Base-by-base conservation (phyloP, 2,797 vertebrate species). In the Paedocypris micromegethes region DNA sequence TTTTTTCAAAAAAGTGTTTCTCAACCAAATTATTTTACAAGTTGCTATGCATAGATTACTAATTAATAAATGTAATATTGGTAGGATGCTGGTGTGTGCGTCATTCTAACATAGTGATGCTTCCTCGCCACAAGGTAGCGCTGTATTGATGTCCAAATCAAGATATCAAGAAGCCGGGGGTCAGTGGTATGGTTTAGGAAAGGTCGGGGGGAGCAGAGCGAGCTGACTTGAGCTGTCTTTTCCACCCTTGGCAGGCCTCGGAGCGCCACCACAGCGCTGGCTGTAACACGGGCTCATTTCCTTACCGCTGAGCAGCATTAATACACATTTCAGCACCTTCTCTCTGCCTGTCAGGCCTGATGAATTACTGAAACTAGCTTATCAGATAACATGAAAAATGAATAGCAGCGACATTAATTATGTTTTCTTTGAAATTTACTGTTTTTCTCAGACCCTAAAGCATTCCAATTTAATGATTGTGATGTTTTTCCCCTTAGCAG, bases 361-460 rank as follows among this genome's bases (percentile, higher is more conserved):
- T 70, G 58, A 58, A 77, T 78, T 70, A 67, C 58, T 70, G 60
- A 72, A 68, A 62, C 70, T 43, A 70, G 64, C 61, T 75, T 74
- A 76, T 79, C 62, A 72, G 77, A 72, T 62, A 64, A 69, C 76
- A 63, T 71, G 72, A 79, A 76, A 76, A 62, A 70, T 61, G 61
- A 59, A 65, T 75, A 75, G 69, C 53, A 48, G 66, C 53, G 60
- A 47, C 50, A 46, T 67, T 60, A 68, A 66, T 23, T 2, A 55
- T 48, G 40, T 78, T 74, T 74, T 71, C 53, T 67, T 69, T 54
- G 70, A 64, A 50, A 67, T 59, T 66, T 67, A 64, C 60, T 70
- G 9, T 43, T 43, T 61, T 70, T 62, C 66, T 53, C 64, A 49
- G 47, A 71, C 68, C 68, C 68, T 47, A 55, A 73, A 58, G 70